Conservation (phyloP, 2,113 vertebrate genomes). For the Rafetus swinhoei region DNA sequence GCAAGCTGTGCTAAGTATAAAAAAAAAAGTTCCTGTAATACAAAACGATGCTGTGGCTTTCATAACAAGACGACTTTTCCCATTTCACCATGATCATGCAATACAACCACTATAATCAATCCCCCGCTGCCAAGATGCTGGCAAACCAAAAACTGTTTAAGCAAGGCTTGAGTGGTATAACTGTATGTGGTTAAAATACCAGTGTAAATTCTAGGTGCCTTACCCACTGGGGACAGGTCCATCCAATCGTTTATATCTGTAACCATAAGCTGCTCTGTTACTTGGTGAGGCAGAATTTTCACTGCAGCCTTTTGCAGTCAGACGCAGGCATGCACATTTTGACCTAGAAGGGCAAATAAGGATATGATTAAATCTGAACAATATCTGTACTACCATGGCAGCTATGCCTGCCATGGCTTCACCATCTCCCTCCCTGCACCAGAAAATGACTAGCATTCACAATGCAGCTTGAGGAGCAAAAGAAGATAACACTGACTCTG, state of each 20-base stretch:
- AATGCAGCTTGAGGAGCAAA: neutral
- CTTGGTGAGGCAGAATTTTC: conserved; percentile 23
- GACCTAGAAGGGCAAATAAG: conserved; percentile 71
- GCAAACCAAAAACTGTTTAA: neutral
- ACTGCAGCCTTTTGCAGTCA: conserved; percentile 72
- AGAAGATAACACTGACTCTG: neutral
- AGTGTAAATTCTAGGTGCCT: conserved; percentile 53
- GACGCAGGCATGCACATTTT: conserved; percentile 86
- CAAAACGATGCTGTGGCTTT: neutral
- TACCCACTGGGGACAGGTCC: conserved; percentile 84
- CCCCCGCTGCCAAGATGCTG: neutral
- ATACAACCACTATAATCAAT: neutral
- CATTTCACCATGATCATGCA: neutral
- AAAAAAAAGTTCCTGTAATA: conserved; percentile 9
- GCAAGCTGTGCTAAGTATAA: neutral
- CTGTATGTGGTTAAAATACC: neutral
- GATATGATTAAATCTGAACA: conserved; percentile 16
- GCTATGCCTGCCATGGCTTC: fast-evolving
- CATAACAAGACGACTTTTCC: neutral
- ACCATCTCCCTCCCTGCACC: neutral
- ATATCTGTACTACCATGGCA: neutral
- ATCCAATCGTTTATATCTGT: conserved; percentile 85
- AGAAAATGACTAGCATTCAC: neutral
- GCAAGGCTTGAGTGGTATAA: neutral
- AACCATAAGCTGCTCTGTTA: conserved; percentile 64